Conservation (phyloP, 2,888 invertebrate genomes). For the Horisme vitalbata region DNA sequence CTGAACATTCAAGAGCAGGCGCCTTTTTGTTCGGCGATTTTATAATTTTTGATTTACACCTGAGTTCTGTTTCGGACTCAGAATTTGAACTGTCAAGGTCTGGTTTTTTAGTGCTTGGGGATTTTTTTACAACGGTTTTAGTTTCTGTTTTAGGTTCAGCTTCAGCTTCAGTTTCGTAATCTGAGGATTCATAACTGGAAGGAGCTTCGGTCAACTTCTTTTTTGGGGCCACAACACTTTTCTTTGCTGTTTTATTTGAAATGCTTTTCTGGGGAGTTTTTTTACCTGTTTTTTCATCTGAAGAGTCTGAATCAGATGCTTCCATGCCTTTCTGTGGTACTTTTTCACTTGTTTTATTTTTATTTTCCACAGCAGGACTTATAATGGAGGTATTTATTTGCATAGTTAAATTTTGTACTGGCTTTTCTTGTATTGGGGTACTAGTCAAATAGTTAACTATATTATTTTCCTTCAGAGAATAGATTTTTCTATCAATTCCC, state of each 20-base stretch:
- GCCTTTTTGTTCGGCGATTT: conserved; percentile 8
- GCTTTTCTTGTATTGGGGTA: conserved; percentile 66
- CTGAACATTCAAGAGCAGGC: conserved; percentile 7
- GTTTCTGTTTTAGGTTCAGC: background rate
- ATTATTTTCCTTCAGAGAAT: no score
- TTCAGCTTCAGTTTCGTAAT: conserved; percentile 10
- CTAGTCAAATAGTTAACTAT: conserved; percentile 64
- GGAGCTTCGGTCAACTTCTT: background rate
- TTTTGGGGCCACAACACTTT: background rate
- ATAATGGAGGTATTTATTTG: conserved; percentile 62
- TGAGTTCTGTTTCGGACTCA: background rate
- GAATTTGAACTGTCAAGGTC: conserved; percentile 10
- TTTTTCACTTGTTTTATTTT: conserved; percentile 30
- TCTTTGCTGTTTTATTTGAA: conserved; percentile 29
- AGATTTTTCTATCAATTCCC: conserved; percentile 45
- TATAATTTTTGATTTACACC: background rate
- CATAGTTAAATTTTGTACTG: conserved; percentile 47
- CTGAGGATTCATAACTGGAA: conserved; percentile 13
- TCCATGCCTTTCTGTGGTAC: conserved; percentile 14
- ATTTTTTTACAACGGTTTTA: conserved; percentile 3
- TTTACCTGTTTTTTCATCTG: conserved; percentile 29
- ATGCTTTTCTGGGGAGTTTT: no score
- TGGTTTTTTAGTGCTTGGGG: conserved; percentile 3
- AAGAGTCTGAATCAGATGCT: conserved; percentile 3
- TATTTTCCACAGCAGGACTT: conserved; percentile 39